phyloP scores from a whole-genome alignment of 35 echinoderm and acorn worm genomes.

The Holothuria glaberrima region DNA sequence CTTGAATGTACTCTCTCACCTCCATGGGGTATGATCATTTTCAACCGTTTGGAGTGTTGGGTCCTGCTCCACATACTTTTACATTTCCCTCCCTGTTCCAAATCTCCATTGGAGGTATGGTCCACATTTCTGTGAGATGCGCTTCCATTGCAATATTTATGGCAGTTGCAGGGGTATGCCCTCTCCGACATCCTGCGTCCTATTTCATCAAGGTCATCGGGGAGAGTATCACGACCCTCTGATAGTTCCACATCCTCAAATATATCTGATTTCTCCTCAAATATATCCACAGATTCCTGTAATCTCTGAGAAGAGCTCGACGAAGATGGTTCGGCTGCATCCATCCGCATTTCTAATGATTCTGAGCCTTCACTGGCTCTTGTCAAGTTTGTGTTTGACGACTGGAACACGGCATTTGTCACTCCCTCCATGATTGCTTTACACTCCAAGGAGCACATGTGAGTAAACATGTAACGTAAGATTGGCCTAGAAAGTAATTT shows the following conservation, averaged over 20 bases:
- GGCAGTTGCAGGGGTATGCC: slow-evolving; percentile 80
- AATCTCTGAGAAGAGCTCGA: slow-evolving; percentile 15
- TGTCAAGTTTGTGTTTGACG: slow-evolving; percentile 40
- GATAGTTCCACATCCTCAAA: slow-evolving; percentile 57
- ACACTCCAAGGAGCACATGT: slow-evolving; percentile 30
- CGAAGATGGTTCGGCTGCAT: slow-evolving; percentile 35
- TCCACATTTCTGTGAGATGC: slow-evolving; percentile 3
- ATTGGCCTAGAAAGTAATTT: slow-evolving; percentile 37
- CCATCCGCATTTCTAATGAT: slow-evolving; percentile 52
- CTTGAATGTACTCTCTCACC: slow-evolving; percentile 63
- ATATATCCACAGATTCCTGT: slow-evolving; percentile 26
- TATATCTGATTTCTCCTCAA: slow-evolving; percentile 17
- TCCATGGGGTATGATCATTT: slow-evolving; percentile 89
- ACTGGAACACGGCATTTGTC: slow-evolving; percentile 46
- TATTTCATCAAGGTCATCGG: slow-evolving; percentile 53
- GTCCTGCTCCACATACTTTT: slow-evolving; percentile 93
- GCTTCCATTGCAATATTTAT: slow-evolving; percentile 83
- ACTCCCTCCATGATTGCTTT: slow-evolving; percentile 39
- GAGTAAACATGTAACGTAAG: slow-evolving; percentile 16
- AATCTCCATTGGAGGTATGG: slow-evolving; percentile 22
- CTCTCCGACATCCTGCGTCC: slow-evolving; percentile 43
- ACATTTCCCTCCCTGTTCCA: slow-evolving; percentile 64
- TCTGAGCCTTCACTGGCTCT: slow-evolving; percentile 33
- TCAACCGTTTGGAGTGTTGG: slow-evolving; percentile 77
- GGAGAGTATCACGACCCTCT: slow-evolving; percentile 41